These are phyloP conservation scores for Paramormyrops hopkinsi DNA, from an alignment of 2,797 vertebrate genomes.

Conservation along the genomic window DNA sequence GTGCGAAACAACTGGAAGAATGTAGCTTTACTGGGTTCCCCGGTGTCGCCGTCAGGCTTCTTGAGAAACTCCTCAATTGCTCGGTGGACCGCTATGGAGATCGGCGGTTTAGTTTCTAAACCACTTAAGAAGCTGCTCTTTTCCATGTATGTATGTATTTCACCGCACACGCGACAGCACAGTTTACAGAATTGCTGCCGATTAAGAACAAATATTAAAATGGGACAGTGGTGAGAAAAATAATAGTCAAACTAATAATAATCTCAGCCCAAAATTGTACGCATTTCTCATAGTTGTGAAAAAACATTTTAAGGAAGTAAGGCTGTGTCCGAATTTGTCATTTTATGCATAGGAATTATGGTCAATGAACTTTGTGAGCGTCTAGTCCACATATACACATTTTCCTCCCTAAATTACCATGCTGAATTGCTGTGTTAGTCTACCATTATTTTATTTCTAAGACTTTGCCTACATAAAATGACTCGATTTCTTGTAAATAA, in stretches of 20 bases:
- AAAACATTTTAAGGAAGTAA: neutral
- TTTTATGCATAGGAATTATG: neutral
- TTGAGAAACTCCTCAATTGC: constrained; percentile 3
- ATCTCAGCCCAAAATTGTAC: neutral
- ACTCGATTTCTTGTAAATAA: neutral
- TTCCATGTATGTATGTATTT: neutral
- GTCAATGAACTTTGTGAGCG: neutral
- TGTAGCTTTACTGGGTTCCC: neutral
- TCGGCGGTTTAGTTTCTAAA: constrained; percentile 14
- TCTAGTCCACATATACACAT: neutral
- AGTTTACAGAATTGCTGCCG: neutral
- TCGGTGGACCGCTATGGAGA: constrained; percentile 7
- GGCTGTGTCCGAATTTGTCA: neutral
- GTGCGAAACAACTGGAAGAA: constrained; percentile 1
- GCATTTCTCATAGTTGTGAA: neutral
- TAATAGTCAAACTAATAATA: neutral
- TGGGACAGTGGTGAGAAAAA: neutral
- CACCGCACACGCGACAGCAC: neutral
- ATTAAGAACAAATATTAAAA: neutral
- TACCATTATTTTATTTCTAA: neutral
- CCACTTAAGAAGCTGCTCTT: neutral
- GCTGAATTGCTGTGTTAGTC: neutral
- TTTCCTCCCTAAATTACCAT: neutral
- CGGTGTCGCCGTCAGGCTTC: neutral
- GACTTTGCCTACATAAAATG: neutral